Percentiles rank a stretch among this genome's conserved stretches.
Evolutionary conservation across 1,140 invertebrate genomes (phyloP).

Genomic region (Coenobita brevimanus): DNA sequence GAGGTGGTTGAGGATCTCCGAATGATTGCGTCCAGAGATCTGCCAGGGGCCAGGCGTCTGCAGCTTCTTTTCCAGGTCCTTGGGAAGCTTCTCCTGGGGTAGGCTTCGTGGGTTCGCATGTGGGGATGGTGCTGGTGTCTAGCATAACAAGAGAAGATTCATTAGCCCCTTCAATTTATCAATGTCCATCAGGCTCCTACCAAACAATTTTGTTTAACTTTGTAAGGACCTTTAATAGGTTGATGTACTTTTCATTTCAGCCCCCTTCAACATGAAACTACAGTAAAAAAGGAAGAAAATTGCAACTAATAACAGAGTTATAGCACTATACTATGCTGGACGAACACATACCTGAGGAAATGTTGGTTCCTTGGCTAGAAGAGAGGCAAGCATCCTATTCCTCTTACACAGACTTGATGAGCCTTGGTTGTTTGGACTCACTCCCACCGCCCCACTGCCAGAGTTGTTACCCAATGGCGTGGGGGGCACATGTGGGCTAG

Average conservation of each 20-base stretch:
- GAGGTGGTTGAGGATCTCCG: conserved; percentile 36
- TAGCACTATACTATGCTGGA: no score
- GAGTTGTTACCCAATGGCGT: conserved; percentile 59
- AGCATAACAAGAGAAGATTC: no score
- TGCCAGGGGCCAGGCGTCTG: conserved; percentile 46
- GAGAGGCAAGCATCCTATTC: conserved; percentile 62
- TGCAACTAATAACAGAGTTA: no score
- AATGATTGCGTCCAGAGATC: conserved; percentile 17
- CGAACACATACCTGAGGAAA: no score
- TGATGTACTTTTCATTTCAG: no score
- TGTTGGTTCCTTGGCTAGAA: conserved; percentile 51
- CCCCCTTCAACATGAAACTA: no score
- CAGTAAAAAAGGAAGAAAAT: no score
- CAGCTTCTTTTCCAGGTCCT: conserved; percentile 61
- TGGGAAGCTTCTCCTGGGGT: conserved; percentile 64
- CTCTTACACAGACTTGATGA: conserved; percentile 48
- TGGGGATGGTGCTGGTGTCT: not conserved
- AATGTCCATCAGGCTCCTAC: no score
- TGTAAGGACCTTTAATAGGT: no score
- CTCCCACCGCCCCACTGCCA: conserved; percentile 8
- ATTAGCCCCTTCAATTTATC: no score
- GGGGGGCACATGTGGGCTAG: conserved; percentile 46
- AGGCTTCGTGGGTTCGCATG: conserved; percentile 39
- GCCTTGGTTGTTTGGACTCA: conserved; percentile 51
- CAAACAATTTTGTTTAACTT: no score